Evolutionary conservation across 2,797 vertebrate genomes (phyloP), one percentile per base, ranked within the genome.

Genomic region (Sebastes vulpes): DNA sequence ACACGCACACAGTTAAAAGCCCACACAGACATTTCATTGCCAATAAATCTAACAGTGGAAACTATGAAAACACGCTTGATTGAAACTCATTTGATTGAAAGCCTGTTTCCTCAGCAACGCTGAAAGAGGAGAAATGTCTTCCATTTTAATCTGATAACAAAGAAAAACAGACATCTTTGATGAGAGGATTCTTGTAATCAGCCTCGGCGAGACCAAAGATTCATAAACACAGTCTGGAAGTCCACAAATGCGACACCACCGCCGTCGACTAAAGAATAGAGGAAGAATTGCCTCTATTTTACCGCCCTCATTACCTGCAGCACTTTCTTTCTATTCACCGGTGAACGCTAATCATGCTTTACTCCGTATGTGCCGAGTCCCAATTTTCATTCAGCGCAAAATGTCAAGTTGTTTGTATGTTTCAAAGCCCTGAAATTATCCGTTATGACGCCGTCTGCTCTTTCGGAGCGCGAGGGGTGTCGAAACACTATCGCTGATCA

Each of bases 341-440:
- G 35, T 25, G 72, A 86, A 77, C 3, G 2, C 57, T 86, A 88
- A 85, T 88, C 83, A 84, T 32, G 56, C 53, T 67, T 72, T 73
- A 59, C 75, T 75, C 42, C 72, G 77, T 4, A 10, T 71, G 68
- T 25, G 57, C 57, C 20, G 8, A 61, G 64, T 52, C 72, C 77
- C 63, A 80, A 76, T 88, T 90, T 89, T 65, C 63, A 88, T 87
- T 87, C 69, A 59, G 38, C 4, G 1, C 71, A 75, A 94, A 94
- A 92, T 92, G 90, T 92, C 88, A 93, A 92, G 85, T 88, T 92
- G 88, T 90, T 93, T 92, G 86, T 91, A 68, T 73, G 77, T 82
- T 81, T 83, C 71, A 28, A 57, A 81, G 76, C 63, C 57, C 63
- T 69, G 58, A 83, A 93, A 85, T 88, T 71, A 80, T 78, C 72